Evolutionary conservation across 2,113 vertebrate species (phyloP).

Genomic region (Gallinago paraguaiae): DNA sequence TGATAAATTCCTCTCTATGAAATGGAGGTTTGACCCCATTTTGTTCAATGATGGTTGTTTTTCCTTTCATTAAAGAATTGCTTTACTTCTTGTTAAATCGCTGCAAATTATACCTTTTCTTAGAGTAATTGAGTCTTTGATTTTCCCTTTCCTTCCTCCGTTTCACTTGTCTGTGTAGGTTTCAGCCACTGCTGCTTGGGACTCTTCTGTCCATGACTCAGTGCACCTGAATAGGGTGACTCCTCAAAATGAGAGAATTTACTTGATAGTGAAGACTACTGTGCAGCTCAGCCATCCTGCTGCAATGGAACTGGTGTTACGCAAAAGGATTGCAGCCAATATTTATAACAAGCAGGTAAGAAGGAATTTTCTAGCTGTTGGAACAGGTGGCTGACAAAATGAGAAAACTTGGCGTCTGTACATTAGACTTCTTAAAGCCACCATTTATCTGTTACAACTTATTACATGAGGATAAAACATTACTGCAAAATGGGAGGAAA

Average conservation of each 20-base stretch:
- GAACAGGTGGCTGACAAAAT: background rate
- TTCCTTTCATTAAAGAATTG: background rate
- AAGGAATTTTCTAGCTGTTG: background rate
- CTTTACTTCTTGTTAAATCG: background rate
- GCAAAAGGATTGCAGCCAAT: conserved; percentile 95
- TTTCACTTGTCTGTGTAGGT: conserved; percentile 73
- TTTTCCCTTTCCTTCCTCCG: background rate
- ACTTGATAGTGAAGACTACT: conserved; percentile 92
- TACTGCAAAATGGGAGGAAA: background rate
- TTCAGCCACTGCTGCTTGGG: conserved; percentile 92
- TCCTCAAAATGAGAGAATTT: conserved; percentile 90
- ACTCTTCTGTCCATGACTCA: conserved; percentile 96
- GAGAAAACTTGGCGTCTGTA: background rate
- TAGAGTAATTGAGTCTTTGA: background rate
- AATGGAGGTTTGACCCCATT: background rate
- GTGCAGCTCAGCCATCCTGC: conserved; percentile 97
- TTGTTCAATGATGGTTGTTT: background rate
- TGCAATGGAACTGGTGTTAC: conserved; percentile 92
- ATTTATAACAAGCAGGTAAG: conserved; percentile 97
- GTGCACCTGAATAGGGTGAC: conserved; percentile 92
- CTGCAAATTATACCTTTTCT: background rate
- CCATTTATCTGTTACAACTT: background rate
- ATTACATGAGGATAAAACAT: background rate
- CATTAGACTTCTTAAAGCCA: background rate
- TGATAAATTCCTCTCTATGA: background rate